Conservation (phyloP, 2,888 invertebrate species). For the Scaptomyza tumidula region DNA sequence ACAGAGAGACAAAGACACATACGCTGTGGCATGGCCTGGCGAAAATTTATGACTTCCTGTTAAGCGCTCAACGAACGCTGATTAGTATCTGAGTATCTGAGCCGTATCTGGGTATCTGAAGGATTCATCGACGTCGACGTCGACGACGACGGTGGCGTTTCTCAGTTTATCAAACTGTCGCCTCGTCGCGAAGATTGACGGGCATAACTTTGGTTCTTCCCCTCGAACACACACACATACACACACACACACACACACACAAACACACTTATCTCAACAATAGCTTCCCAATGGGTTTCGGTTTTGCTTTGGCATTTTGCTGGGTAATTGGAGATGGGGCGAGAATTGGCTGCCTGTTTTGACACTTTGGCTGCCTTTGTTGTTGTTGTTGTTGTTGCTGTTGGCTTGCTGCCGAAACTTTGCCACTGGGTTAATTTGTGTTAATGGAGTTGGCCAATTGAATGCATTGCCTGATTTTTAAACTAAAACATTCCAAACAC, state of each 20-base stretch:
- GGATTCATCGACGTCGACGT: conserved; percentile 44
- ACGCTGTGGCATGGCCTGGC: conserved; percentile 55
- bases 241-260: not conserved
- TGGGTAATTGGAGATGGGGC: not conserved
- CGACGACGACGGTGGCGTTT: conserved; percentile 19
- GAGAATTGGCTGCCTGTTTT: not conserved
- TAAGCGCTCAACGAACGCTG: conserved; percentile 67
- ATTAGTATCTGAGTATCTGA: conserved; percentile 75
- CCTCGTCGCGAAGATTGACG: conserved; percentile 72
- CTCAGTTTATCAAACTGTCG: conserved; percentile 78
- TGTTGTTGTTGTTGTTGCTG: conserved; percentile 12
- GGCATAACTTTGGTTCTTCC: conserved; percentile 51
- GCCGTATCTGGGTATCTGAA: conserved; percentile 70
- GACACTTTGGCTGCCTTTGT: conserved; percentile 12
- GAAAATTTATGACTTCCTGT: conserved; percentile 77
- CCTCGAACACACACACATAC: not conserved
- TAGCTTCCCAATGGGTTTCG: conserved; percentile 17
- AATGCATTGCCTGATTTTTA: not conserved
- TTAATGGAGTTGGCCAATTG: conserved; percentile 36
- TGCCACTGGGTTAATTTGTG: conserved; percentile 50
- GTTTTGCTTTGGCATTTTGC: conserved; percentile 5
- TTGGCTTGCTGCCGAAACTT: conserved; percentile 17
- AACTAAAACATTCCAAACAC: not conserved
- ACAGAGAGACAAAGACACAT: too few relatives aligned
- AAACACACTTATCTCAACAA: conserved; percentile 4